Percentiles rank a stretch among this genome's conserved stretches.
Conservation (phyloP, 2,797 vertebrate species). For the Chelonia mydas region DNA sequence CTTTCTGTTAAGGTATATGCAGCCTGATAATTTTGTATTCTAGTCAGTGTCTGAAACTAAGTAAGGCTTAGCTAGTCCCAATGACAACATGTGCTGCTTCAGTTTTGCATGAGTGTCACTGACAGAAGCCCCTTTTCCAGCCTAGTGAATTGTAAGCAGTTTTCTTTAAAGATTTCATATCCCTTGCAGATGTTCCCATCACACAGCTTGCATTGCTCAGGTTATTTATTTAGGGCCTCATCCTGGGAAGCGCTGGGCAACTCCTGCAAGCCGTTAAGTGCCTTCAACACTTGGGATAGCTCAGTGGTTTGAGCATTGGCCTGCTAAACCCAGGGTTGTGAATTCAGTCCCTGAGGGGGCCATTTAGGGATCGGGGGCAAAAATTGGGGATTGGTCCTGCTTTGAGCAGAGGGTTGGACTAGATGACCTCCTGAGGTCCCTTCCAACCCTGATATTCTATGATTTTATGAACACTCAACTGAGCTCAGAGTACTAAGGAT, state of each 20-base stretch:
- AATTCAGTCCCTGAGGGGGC: too few relatives aligned
- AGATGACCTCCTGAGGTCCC: too few relatives aligned
- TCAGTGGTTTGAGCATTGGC: too few relatives aligned
- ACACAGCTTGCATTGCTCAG: background rate
- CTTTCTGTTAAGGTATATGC: background rate
- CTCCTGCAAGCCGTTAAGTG: background rate
- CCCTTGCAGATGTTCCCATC: background rate
- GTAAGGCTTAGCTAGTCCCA: background rate
- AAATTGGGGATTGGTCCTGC: too few relatives aligned
- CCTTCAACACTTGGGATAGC: background rate
- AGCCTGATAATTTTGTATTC: background rate
- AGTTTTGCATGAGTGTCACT: background rate
- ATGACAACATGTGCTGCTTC: background rate
- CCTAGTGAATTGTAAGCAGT: background rate
- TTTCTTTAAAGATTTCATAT: background rate
- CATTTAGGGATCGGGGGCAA: too few relatives aligned
- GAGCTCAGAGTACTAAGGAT: background rate
- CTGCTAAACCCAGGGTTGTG: too few relatives aligned
- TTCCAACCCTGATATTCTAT: too few relatives aligned
- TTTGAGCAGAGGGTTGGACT: too few relatives aligned
- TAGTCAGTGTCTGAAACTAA: background rate
- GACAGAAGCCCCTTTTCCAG: background rate
- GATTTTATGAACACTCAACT: background rate
- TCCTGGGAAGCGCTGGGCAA: background rate
- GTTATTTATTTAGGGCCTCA: background rate